phyloP scores from a whole-genome alignment of 1,140 invertebrate species.

The Solenopsis invicta region DNA sequence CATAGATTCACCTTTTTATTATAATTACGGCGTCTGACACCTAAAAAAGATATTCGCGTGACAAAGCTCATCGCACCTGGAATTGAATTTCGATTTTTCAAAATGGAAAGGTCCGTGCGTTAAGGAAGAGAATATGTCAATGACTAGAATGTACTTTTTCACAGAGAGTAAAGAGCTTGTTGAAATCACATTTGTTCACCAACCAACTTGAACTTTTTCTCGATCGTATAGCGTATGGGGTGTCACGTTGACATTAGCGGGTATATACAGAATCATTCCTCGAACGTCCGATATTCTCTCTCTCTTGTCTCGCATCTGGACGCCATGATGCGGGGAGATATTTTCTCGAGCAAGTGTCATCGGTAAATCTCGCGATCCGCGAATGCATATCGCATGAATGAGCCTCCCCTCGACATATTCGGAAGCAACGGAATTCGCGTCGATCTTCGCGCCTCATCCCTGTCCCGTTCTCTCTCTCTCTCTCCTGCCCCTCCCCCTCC shows the following conservation, averaged over 20 bases:
- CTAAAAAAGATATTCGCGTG: conserved; percentile 15
- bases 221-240: too few species aligned
- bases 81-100: conserved; percentile 55
- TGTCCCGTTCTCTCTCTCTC: neutral
- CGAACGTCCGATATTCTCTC: neutral
- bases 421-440: conserved; percentile 74
- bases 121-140: neutral
- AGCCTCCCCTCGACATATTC: conserved; percentile 31
- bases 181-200: too few species aligned
- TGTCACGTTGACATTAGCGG: conserved; percentile 47
- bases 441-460: conserved; percentile 72
- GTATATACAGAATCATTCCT: neutral
- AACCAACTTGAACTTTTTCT: neutral
- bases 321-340: neutral
- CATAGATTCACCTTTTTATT: conserved; percentile 30
- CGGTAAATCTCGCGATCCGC: conserved; percentile 3
- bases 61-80: conserved; percentile 35
- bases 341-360: neutral
- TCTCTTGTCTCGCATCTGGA: neutral
- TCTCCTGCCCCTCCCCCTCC: neutral
- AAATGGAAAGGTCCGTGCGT: neutral
- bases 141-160: neutral
- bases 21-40: conserved; percentile 12
- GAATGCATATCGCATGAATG: conserved; percentile 54
- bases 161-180: too few species aligned